A percentile compares a stretch with the other conserved stretches of the same genome.
Conservation (phyloP, 2,113 vertebrate species). For the Coreoperca whiteheadi region DNA sequence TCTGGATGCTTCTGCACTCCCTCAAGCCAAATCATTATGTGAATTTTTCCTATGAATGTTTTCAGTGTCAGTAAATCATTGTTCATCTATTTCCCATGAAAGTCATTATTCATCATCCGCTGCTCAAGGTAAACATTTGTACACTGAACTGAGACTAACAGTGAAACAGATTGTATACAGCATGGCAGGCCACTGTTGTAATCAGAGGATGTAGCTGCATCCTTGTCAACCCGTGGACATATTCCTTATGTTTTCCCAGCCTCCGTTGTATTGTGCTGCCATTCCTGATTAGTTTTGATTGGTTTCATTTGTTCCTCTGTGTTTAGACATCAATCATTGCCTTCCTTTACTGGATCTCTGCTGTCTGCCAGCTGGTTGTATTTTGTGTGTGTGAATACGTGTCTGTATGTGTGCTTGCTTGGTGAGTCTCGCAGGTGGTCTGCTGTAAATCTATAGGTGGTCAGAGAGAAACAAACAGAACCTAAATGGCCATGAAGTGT, state of each 20-base stretch:
- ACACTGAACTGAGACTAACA: conserved; percentile 46
- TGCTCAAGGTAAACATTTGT: conserved; percentile 67
- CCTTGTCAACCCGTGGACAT: conserved; percentile 65
- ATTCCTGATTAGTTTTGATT: conserved; percentile 78
- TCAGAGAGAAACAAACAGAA: conserved; percentile 47
- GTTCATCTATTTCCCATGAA: conserved; percentile 54
- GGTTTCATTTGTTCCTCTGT: conserved; percentile 72
- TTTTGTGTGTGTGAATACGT: conserved; percentile 3
- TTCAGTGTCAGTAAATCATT: conserved; percentile 55
- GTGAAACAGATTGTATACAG: conserved; percentile 64
- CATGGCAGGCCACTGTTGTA: conserved; percentile 45
- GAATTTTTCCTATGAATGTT: conserved; percentile 36
- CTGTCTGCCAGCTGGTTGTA: conserved; percentile 61
- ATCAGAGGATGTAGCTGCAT: conserved; percentile 71
- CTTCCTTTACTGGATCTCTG: conserved; percentile 38
- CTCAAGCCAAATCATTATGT: conserved; percentile 36
- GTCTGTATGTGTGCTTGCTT: conserved; percentile 17
- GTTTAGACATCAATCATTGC: conserved; percentile 74
- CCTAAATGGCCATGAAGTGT: conserved; percentile 49
- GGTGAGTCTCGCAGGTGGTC: conserved; percentile 30
- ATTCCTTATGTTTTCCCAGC: conserved; percentile 71
- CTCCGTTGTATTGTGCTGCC: conserved; percentile 65
- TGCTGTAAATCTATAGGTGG: conserved; percentile 55
- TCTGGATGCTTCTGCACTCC: not conserved
- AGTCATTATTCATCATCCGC: conserved; percentile 66